phyloP scores from a whole-genome alignment of 2,797 vertebrate species.

The Helarctos malayanus region DNA sequence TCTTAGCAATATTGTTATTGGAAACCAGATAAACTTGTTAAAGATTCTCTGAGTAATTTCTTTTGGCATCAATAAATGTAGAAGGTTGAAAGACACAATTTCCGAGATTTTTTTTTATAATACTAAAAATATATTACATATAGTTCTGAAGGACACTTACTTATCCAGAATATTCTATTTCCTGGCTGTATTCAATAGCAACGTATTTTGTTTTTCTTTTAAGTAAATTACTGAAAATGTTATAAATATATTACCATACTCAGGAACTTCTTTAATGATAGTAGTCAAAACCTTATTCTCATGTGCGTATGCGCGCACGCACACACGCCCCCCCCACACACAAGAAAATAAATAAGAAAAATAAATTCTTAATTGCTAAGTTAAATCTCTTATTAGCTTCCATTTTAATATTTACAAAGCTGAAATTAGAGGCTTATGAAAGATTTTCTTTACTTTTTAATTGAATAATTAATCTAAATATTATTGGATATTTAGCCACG shows the following conservation, averaged over 20 bases:
- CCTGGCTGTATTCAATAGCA: neutral
- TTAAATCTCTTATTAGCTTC: neutral
- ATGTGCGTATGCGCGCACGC: neutral
- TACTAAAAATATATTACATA: neutral
- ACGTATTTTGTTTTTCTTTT: neutral
- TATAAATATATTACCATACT: neutral
- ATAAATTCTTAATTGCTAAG: neutral
- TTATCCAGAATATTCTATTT: neutral
- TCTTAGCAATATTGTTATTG: neutral
- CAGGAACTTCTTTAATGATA: neutral
- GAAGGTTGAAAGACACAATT: neutral
- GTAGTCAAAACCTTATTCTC: neutral
- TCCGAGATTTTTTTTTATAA: neutral
- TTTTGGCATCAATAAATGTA: neutral
- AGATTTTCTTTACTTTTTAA: neutral
- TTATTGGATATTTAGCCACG: neutral
- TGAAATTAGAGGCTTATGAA: neutral
- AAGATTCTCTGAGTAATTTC: neutral
- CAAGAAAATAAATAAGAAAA: slow-evolving; percentile 28
- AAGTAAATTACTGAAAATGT: neutral
- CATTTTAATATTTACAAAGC: neutral
- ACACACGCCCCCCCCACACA: neutral
- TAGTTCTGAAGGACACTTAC: neutral
- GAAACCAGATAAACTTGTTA: neutral
- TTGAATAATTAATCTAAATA: neutral